phyloP scores from a whole-genome alignment of 64 coral and sea anemone genomes.

The Stichodactyla mertensii region DNA sequence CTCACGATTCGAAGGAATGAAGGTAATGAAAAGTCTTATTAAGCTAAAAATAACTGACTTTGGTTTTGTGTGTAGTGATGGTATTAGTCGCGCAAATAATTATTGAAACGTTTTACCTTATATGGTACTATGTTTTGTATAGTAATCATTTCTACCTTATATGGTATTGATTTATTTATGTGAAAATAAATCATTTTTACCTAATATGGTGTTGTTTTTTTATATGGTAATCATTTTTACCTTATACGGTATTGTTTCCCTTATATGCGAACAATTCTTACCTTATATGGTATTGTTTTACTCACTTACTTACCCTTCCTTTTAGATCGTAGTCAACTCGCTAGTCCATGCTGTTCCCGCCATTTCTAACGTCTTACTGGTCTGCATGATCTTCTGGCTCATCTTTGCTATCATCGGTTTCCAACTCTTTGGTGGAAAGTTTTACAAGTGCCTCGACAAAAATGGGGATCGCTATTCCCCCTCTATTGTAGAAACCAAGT shows the following conservation, averaged over 20 bases:
- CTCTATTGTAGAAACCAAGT: not conserved
- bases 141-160: not conserved
- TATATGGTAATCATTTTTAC: not conserved
- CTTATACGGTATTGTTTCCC: not conserved
- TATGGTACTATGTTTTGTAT: not conserved
- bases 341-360: conserved; percentile 89
- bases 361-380: conserved; percentile 86
- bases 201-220: not conserved
- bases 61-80: not conserved
- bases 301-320: not conserved
- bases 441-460: conserved; percentile 59
- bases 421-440: conserved; percentile 90
- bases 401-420: conserved; percentile 97
- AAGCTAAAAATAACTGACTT: too few species aligned
- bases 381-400: conserved; percentile 94
- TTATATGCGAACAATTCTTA: not conserved
- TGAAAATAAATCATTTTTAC: not conserved
- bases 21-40: conserved; percentile 42
- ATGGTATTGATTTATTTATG: not conserved
- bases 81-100: not conserved
- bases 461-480: not conserved
- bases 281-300: not conserved
- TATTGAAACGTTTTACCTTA: not conserved
- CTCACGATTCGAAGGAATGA: conserved; percentile 99
- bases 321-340: conserved; percentile 93